Percentiles rank a stretch among this genome's conserved stretches.
These are phyloP conservation scores for Eudorcas thomsonii DNA, from an alignment of 2,113 vertebrate genomes.

Conservation along the genomic window DNA sequence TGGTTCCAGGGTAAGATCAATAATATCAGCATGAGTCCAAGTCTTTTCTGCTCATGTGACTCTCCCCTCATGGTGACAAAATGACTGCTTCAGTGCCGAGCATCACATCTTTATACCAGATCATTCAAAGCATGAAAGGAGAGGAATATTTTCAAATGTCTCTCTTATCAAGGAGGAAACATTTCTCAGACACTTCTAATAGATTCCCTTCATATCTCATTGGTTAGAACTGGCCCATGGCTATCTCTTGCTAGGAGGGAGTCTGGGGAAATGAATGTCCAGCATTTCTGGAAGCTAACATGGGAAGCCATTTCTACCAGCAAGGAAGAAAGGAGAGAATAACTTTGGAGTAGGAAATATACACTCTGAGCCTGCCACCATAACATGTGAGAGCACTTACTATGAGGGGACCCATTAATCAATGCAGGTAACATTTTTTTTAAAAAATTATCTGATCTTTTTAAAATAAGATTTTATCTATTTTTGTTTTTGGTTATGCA, in stretches of 20 bases:
- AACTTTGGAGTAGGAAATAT: too few relatives aligned
- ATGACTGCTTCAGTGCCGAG: neutral
- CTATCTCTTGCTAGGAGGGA: neutral
- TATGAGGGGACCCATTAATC: neutral
- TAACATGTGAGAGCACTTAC: too few relatives aligned
- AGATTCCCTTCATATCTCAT: neutral
- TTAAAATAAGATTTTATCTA: neutral
- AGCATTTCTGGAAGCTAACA: neutral
- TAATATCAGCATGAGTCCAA: neutral
- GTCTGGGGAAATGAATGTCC: neutral
- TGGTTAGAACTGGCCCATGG: neutral
- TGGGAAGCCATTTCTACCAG: neutral
- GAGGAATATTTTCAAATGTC: neutral
- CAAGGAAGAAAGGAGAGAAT: neutral
- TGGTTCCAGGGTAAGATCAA: neutral
- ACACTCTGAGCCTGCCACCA: neutral
- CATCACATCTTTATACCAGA: neutral
- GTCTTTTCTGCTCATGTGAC: neutral
- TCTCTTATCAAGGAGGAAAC: neutral
- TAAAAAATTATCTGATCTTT: neutral
- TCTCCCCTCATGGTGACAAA: neutral
- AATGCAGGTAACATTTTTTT: neutral
- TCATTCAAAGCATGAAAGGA: neutral
- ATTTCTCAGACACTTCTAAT: neutral
- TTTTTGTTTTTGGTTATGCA: neutral